Evolutionary conservation across 2,113 vertebrate genomes (phyloP), one percentile per base, ranked within the genome.

Genomic region (Nematolebias whitei): DNA sequence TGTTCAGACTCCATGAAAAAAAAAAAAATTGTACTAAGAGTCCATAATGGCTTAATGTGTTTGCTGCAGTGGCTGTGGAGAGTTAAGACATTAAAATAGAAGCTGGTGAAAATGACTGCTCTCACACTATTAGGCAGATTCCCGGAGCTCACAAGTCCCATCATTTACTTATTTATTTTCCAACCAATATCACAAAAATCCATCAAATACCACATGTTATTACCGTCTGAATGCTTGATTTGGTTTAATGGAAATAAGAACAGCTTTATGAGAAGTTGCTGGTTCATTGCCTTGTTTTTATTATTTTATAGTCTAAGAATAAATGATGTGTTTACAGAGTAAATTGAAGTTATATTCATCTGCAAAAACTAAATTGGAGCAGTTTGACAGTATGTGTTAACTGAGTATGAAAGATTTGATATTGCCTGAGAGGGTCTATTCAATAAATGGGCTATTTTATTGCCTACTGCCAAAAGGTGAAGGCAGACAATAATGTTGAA

Each of bases 31-130:
- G 53, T 23, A 29, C 63, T 45, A 39, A 63, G 47, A 76, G 68
- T 70, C 70, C 52, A 19, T 84, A 77, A 85, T 82, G 72, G 60
- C 72, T 58, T 80, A 78, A 86, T 86, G 85, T 77, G 85, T 81
- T 79, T 77, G 51, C 66, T 44, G 73, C 40, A 54, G 65, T 74
- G 76, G 64, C 76, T 68, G 1, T 55, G 65, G 82, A 79, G 76
- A 83, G 67, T 45, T 24, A 22, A 74, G 71, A 68, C 79, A 82
- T 86, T 84, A 80, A 56, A 64, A 51, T 62, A 61, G 52, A 68
- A 22, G 64, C 67, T 24, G 62, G 48, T 67, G 80, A 74, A 78
- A 81, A 68, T 53, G 50, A 62, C 55, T 71, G 76, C 66, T 71
- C 51, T 79, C 73, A 74, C 79, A 72, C 81, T 76, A 76, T 90